phyloP scores from a whole-genome alignment of 1,140 invertebrate genomes.

The Lasioglossum albipes region DNA sequence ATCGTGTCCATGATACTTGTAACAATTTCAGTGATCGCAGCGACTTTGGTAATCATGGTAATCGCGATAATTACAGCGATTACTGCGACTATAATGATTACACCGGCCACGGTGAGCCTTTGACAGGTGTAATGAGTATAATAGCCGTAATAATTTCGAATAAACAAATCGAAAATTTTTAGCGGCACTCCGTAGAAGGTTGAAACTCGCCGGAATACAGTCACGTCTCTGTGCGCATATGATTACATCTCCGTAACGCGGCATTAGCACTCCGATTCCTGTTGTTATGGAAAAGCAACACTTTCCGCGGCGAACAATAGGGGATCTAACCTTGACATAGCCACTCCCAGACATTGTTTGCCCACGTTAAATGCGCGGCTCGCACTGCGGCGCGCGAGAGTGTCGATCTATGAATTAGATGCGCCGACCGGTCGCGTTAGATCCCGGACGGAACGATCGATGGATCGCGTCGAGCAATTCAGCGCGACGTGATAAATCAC shows the following conservation, averaged over 20 bases:
- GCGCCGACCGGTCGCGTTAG: too few relatives aligned
- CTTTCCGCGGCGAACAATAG: conserved; percentile 47
- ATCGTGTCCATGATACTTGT: too few relatives aligned
- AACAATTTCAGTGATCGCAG: too few relatives aligned
- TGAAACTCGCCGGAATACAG: too few relatives aligned
- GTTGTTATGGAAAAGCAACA: not conserved
- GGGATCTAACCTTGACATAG: conserved; percentile 67
- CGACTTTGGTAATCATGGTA: too few relatives aligned
- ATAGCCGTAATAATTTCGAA: too few relatives aligned
- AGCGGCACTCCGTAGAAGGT: too few relatives aligned
- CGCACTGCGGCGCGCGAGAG: not conserved
- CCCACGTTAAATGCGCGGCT: conserved; percentile 11
- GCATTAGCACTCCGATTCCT: not conserved
- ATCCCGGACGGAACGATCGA: not conserved
- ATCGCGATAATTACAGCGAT: too few relatives aligned
- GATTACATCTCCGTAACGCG: not conserved
- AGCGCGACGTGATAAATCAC: not conserved
- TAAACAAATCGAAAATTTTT: too few relatives aligned
- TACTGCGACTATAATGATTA: too few relatives aligned
- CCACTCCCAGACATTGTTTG: conserved; percentile 63
- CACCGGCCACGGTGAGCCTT: too few relatives aligned
- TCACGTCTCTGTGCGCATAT: too few relatives aligned
- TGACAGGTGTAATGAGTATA: not conserved
- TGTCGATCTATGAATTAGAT: not conserved
- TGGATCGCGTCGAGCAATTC: not conserved